Evolutionary conservation across 2,113 vertebrate species (phyloP).

Genomic region (Sorex fumeus): DNA sequence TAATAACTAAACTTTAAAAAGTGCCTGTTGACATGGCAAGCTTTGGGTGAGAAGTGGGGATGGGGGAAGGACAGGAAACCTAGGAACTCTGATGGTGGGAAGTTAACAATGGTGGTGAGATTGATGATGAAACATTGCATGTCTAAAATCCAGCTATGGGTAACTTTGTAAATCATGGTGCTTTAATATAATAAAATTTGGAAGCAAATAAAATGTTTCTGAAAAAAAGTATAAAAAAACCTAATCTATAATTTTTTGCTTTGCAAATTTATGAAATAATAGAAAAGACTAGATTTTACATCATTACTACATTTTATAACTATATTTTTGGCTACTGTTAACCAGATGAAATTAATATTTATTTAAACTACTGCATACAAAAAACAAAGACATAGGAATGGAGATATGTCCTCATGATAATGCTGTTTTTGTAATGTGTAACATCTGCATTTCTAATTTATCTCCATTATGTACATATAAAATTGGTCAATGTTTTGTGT

Average conservation of each 20-base stretch:
- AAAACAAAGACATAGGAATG: not conserved
- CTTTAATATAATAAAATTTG: too few relatives aligned
- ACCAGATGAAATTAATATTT: constrained; percentile 58
- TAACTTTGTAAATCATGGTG: too few relatives aligned
- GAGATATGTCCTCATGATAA: constrained; percentile 49
- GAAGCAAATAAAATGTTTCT: too few relatives aligned
- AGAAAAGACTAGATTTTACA: not conserved
- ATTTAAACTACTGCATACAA: constrained; percentile 51
- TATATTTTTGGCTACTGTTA: constrained; percentile 18
- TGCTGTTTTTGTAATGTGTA: constrained; percentile 9
- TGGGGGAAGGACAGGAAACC: too few relatives aligned
- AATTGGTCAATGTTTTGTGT: constrained; percentile 74
- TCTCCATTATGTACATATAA: constrained; percentile 77
- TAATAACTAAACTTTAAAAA: too few relatives aligned
- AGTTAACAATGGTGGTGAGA: too few relatives aligned
- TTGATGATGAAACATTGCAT: too few relatives aligned
- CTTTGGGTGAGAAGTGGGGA: too few relatives aligned
- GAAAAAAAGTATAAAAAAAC: not conserved
- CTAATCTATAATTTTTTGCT: not conserved
- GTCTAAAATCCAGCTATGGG: too few relatives aligned
- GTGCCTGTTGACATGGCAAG: too few relatives aligned
- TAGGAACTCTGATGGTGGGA: too few relatives aligned
- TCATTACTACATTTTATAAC: not conserved
- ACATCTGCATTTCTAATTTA: constrained; percentile 74
- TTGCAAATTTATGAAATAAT: constrained; percentile 23